Base-by-base conservation (phyloP, 2,888 invertebrate genomes). In the Phoenoteleia sp. region DNA sequence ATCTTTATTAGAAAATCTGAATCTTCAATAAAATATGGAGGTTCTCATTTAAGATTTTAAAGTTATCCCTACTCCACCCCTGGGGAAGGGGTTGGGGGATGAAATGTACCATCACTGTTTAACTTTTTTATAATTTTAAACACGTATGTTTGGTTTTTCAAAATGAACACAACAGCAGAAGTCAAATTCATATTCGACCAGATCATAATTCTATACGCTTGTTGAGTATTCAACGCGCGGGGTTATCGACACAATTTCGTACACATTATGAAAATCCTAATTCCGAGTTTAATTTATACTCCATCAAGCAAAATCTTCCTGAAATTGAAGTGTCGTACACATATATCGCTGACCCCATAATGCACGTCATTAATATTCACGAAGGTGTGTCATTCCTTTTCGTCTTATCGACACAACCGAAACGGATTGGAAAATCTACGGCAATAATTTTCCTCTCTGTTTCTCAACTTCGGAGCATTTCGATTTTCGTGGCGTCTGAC, bases 401-500 rank as follows among this genome's bases (percentile, higher is more conserved):
- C 71, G 80, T 80, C 84, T 84, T 84, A 84, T 84, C 80, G 84
- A 84, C 80, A 80, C 80, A 58, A 66, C 76, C 58, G 80, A 74
- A 77, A 62, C 80, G 72, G 67, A 81, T 77, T 83, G 77, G 66
- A 66, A 77, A 81, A 77, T 79, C 58, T 77, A 77, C 60, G 81
- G 67, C 81, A 81, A 83, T 77, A 75, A 79, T 81, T 81, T 75
- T 75, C 58, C 75, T 52, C 60, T 62, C 77, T 81, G 79, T 82
- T 82, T 72, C 82, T 80, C 80, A 72, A 80, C 81, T 81, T 67
- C 33, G 52, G 47, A 39, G 39, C 52, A 60, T 47, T 84, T 77
- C 74, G 69, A 58, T 84, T 80, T 80, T 74, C 84, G 80, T 58
- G 56, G 71, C 79, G 75, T 74, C 84, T 80, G 75, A 75, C 84